Percentiles rank a stretch among this genome's conserved stretches.
These are phyloP conservation scores for Chrysolina americana DNA, from an alignment of 2,888 invertebrate species.

Conservation along the genomic window DNA sequence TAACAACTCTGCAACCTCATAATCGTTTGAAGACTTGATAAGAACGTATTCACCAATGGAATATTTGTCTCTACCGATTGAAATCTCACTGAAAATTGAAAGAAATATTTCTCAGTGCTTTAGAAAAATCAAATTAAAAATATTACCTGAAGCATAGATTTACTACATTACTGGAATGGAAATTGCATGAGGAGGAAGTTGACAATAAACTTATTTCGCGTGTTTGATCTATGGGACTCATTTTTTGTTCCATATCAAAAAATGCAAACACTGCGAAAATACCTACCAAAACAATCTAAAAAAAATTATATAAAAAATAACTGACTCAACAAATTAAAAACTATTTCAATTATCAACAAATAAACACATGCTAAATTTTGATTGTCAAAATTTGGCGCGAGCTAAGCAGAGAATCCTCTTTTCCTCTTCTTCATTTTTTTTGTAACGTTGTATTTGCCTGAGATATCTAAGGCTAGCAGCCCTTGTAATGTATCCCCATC, in stretches of 20 bases:
- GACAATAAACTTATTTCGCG: slow-evolving; percentile 1
- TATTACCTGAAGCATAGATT: slow-evolving; percentile 8
- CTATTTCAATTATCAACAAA: slow-evolving; percentile 12
- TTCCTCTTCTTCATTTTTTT: no score
- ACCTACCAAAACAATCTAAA: not conserved
- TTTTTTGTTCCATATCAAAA: not conserved
- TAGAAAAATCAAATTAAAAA: not conserved
- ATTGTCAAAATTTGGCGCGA: slow-evolving; percentile 32
- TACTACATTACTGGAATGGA: not conserved
- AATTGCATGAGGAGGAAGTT: not conserved
- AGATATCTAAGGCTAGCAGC: no score
- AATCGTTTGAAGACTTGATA: slow-evolving; percentile 11
- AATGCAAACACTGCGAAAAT: slow-evolving; percentile 10
- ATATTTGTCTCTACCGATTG: slow-evolving; percentile 24
- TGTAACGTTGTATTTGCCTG: no score
- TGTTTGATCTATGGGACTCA: not conserved
- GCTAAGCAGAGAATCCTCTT: no score
- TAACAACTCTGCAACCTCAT: slow-evolving; percentile 32
- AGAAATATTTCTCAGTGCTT: not conserved
- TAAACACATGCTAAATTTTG: not conserved
- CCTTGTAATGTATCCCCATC: no score
- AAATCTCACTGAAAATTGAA: slow-evolving; percentile 28
- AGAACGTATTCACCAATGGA: slow-evolving; percentile 29
- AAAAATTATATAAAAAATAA: not conserved
- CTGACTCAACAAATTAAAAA: slow-evolving; percentile 23